Conservation (phyloP, 2,888 invertebrate genomes). For the Torymus auratus region DNA sequence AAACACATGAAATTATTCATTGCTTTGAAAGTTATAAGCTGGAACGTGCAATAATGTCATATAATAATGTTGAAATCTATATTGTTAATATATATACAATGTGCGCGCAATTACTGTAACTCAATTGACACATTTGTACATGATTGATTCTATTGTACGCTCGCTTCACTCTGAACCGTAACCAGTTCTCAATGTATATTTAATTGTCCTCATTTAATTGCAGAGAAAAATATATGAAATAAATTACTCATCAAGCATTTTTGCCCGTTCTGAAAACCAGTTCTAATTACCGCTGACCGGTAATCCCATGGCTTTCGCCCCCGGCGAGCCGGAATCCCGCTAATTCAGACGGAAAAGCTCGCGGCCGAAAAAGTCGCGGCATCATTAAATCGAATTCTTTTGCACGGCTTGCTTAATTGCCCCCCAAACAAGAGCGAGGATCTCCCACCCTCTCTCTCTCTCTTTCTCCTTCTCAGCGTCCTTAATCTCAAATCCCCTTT, state of each 20-base stretch:
- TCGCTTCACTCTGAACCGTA: too few species aligned
- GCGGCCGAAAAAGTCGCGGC: neutral
- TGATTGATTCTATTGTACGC: too few species aligned
- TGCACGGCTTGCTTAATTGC: constrained; percentile 27
- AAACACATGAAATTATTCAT: too few species aligned
- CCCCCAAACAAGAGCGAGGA: constrained; percentile 3
- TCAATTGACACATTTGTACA: too few species aligned
- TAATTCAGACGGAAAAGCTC: neutral
- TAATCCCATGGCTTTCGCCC: neutral
- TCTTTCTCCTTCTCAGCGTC: neutral
- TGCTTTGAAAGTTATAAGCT: too few species aligned
- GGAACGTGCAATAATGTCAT: too few species aligned
- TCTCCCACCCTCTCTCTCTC: neutral
- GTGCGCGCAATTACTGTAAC: too few species aligned
- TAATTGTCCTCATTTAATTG: too few species aligned
- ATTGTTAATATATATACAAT: too few species aligned
- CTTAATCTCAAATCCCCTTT: constrained; percentile 33
- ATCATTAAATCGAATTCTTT: constrained; percentile 18
- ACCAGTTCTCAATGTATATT: neutral
- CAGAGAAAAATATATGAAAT: too few species aligned
- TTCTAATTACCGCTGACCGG: neutral
- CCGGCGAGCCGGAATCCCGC: neutral
- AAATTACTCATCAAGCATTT: neutral
- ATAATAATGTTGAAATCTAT: too few species aligned
- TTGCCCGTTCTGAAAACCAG: neutral